A percentile compares a stretch with the other conserved stretches of the same genome.
Evolutionary conservation across 2,888 invertebrate species (phyloP).

Genomic region (Monopis laevigella): DNA sequence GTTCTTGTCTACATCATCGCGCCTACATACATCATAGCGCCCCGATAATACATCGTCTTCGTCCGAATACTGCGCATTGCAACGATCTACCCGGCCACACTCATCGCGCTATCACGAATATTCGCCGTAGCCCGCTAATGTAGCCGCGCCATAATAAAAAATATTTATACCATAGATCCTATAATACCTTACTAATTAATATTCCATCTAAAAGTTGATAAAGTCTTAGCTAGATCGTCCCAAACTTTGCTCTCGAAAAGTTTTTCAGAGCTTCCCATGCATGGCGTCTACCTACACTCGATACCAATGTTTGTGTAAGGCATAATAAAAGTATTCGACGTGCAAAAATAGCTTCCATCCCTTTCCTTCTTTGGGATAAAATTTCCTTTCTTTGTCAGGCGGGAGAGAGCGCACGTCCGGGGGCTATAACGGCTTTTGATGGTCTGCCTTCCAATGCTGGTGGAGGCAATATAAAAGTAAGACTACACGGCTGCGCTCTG

Average conservation of each 20-base stretch:
- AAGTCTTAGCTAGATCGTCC: too few species aligned
- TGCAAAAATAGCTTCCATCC: conserved; percentile 44
- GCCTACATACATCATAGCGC: too few species aligned
- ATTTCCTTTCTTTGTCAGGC: conserved; percentile 37
- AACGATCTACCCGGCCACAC: too few species aligned
- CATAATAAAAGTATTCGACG: conserved; percentile 52
- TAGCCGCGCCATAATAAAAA: too few species aligned
- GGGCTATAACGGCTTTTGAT: conserved; percentile 65
- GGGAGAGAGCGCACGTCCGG: conserved; percentile 57
- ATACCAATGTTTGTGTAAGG: conserved; percentile 42
- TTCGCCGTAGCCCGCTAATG: too few species aligned
- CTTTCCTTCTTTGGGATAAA: conserved; percentile 17
- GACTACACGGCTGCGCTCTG: conserved; percentile 64
- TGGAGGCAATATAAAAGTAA: conserved; percentile 53
- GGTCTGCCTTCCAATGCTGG: conserved; percentile 68
- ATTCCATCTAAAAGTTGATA: too few species aligned
- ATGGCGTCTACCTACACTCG: conserved; percentile 23
- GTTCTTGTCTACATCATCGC: too few species aligned
- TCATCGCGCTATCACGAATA: too few species aligned
- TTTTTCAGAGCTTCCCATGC: conserved; percentile 18
- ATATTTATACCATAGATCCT: too few species aligned
- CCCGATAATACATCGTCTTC: too few species aligned
- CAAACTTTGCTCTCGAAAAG: conserved; percentile 14
- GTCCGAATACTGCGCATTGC: too few species aligned
- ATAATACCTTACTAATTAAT: too few species aligned